Base-by-base conservation (phyloP, 2,797 vertebrate species). In the Craterocephalus amniculus region DNA sequence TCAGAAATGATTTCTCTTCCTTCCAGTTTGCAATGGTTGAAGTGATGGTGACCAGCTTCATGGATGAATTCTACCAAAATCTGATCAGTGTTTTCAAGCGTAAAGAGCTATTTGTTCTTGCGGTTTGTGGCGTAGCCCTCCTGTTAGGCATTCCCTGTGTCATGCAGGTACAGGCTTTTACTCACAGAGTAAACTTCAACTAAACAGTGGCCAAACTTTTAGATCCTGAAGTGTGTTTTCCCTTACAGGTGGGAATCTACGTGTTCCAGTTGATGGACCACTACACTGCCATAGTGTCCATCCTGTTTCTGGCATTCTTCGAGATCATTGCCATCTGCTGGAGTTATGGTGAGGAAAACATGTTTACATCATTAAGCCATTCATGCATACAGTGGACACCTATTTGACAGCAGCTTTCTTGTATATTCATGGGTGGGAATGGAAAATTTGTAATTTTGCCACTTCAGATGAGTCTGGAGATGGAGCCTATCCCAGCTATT, bases 211-310 rank as follows among this genome's bases (percentile, higher is more conserved):
- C 7, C 2, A 59, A 8, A 51, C 12, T 16, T 0, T 43, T 6
- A 4, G 4, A 2, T 43, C 62, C 22, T 64, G 43, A 83, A 70
- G 16, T 20, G 9, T 13, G 14, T 58, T 2, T 79, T 2, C 75
- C 22, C 63, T 11, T 65, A 32, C 86, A 95, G 95, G 93, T 86
- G 65, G 95, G 95, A 40, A 94, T 95, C 76, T 95, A 93, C 18
- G 88, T 95, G 26, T 95, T 95, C 83, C 94, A 95, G 87, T 88
- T 95, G 76, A 91, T 95, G 92, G 94, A 95, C 72, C 94, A 95
- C 70, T 95, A 95, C 88, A 94, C 94, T 0, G 94, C 94, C 31
- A 92, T 95, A 12, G 93, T 95, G 55, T 95, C 95, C 72, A 91
- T 95, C 51, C 88, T 95, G 76, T 95, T 95, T 70, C 89, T 95